These are phyloP conservation scores for Agrochola litura DNA, from an alignment of 2,888 invertebrate species.

Conservation along the genomic window DNA sequence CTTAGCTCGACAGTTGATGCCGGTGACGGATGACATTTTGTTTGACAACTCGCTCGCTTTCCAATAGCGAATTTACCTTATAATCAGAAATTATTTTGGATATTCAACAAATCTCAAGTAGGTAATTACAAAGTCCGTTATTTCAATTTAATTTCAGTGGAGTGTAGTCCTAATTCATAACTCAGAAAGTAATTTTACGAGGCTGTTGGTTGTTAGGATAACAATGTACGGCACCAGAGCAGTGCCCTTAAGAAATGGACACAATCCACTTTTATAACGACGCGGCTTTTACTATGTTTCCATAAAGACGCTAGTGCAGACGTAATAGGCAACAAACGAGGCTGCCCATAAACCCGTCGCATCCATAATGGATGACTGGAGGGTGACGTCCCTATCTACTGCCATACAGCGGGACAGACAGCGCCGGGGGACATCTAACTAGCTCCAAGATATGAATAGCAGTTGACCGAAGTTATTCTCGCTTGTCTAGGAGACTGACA, in stretches of 20 bases:
- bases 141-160: not conserved
- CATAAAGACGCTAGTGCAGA: not conserved
- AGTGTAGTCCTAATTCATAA: not conserved
- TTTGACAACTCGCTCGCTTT: no score
- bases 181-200: not conserved
- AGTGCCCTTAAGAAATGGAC: not conserved
- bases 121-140: not conserved
- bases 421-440: constrained; percentile 43
- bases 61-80: no score
- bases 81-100: not conserved
- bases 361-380: constrained; percentile 42
- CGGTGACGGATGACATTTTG: no score
- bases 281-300: not conserved
- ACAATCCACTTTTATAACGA: not conserved
- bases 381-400: constrained; percentile 20
- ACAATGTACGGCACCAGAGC: not conserved
- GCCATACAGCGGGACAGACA: constrained; percentile 3
- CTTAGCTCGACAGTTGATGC: no score
- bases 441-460: constrained; percentile 12
- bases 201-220: not conserved
- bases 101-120: no score
- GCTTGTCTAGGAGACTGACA: not conserved
- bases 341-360: constrained; percentile 18
- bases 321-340: constrained; percentile 42
- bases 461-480: not conserved